phyloP scores from a whole-genome alignment of 1,140 invertebrate genomes.

The Trichoplusia ni region DNA sequence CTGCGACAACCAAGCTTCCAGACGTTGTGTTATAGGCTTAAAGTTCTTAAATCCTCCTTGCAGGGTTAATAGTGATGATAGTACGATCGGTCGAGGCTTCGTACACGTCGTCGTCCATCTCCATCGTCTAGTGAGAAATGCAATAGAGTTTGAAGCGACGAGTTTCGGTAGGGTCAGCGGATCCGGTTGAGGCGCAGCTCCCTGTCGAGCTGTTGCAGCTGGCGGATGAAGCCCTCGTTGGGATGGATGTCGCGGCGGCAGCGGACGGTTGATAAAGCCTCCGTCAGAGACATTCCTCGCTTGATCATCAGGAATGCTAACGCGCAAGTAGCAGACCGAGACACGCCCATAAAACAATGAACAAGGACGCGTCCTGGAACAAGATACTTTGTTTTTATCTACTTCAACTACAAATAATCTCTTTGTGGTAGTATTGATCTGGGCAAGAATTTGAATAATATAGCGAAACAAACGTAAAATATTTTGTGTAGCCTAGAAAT shows the following conservation, averaged over 20 bases:
- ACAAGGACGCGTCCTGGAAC: conserved; percentile 88
- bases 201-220: conserved; percentile 88
- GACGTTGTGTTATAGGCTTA: too few species aligned
- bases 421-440: too few species aligned
- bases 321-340: conserved; percentile 90
- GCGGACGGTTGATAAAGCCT: conserved; percentile 87
- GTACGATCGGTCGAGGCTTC: conserved; percentile 65
- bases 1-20: too few species aligned
- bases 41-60: too few species aligned
- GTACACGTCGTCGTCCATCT: conserved; percentile 51
- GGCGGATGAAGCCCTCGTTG: conserved; percentile 90
- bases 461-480: too few species aligned
- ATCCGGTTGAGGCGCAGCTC: conserved; percentile 75
- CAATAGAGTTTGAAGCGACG: conserved; percentile 42
- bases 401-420: neutral
- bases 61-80: conserved; percentile 53
- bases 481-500: too few species aligned
- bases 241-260: conserved; percentile 87
- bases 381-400: neutral
- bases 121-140: conserved; percentile 47
- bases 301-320: conserved; percentile 93
- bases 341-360: conserved; percentile 91
- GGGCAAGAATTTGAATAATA: too few species aligned
- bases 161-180: conserved; percentile 62
- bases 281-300: conserved; percentile 87